These are phyloP conservation scores for Caenorhabditis sp. DNA, from an alignment of 2,888 invertebrate genomes.

Conservation along the genomic window DNA sequence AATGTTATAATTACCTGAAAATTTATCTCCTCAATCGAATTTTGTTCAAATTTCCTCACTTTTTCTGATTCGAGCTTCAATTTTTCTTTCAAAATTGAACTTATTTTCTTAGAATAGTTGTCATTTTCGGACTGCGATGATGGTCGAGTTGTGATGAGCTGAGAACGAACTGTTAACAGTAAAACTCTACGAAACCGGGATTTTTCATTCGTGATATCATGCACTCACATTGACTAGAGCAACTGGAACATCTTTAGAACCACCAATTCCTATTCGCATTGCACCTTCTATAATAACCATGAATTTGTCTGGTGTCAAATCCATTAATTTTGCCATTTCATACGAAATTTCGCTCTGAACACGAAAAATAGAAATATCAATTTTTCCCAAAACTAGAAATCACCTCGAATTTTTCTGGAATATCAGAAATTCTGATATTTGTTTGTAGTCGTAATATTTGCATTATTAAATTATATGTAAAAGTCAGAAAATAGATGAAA, in stretches of 20 bases:
- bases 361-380: background rate
- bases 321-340: slow-evolving; percentile 19
- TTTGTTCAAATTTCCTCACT: background rate
- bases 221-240: slow-evolving; percentile 28
- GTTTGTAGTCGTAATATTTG: slow-evolving; percentile 29
- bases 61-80: slow-evolving; percentile 20
- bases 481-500: background rate
- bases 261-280: slow-evolving; percentile 20
- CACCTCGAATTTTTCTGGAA: slow-evolving; percentile 29
- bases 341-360: slow-evolving; percentile 19
- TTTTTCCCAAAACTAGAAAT: background rate
- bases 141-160: slow-evolving; percentile 33
- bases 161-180: too few species aligned
- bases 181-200: too few species aligned
- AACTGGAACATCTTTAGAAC: slow-evolving; percentile 15
- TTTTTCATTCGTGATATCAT: too few species aligned
- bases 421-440: slow-evolving; percentile 28
- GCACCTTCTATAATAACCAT: slow-evolving; percentile 32
- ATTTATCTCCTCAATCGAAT: background rate
- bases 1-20: slow-evolving; percentile 22
- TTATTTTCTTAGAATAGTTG: slow-evolving; percentile 17
- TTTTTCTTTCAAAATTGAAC: slow-evolving; percentile 12
- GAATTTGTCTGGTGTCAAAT: slow-evolving; percentile 27
- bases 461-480: slow-evolving; percentile 10
- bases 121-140: slow-evolving; percentile 35